Conservation (phyloP, 2,113 vertebrate genomes). For the Maccullochella peelii region DNA sequence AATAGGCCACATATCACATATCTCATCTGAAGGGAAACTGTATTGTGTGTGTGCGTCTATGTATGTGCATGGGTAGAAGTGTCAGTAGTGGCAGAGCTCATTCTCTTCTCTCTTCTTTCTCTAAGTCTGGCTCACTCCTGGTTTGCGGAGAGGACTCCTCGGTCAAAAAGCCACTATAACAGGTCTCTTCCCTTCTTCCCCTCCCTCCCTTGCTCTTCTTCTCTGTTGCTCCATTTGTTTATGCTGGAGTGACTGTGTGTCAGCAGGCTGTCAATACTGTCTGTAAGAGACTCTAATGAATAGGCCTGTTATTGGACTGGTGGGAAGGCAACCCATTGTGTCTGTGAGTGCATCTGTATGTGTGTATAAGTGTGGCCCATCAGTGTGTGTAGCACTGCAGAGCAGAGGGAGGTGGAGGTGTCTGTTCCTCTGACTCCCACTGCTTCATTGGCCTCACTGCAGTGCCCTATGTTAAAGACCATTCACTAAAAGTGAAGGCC, state of each 20-base stretch:
- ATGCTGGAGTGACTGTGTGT: slow-evolving; percentile 77
- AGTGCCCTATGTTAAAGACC: slow-evolving; percentile 53
- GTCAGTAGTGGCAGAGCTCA: background rate
- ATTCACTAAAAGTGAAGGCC: slow-evolving; percentile 37
- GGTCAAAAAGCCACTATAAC: slow-evolving; percentile 53
- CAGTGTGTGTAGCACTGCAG: slow-evolving; percentile 59
- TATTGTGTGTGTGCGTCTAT: background rate
- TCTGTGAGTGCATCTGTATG: slow-evolving; percentile 55
- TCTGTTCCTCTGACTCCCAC: slow-evolving; percentile 51
- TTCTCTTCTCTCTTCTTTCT: slow-evolving; percentile 4
- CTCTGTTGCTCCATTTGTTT: slow-evolving; percentile 76
- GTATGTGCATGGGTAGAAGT: background rate
- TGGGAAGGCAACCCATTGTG: slow-evolving; percentile 78
- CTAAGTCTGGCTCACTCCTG: slow-evolving; percentile 16
- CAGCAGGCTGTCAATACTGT: slow-evolving; percentile 81
- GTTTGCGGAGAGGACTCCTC: slow-evolving; percentile 16
- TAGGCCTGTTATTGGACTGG: slow-evolving; percentile 78
- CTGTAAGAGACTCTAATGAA: slow-evolving; percentile 84
- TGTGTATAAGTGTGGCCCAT: slow-evolving; percentile 15
- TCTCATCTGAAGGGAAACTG: slow-evolving; percentile 11
- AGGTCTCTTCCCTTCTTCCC: slow-evolving; percentile 43
- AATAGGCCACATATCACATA: slow-evolving; percentile 31
- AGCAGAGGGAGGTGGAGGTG: slow-evolving; percentile 67
- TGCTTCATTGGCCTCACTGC: slow-evolving; percentile 48
- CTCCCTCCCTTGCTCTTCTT: slow-evolving; percentile 32